Evolutionary conservation across 2,113 vertebrate species (phyloP).

Genomic region (Marmota flaviventris): DNA sequence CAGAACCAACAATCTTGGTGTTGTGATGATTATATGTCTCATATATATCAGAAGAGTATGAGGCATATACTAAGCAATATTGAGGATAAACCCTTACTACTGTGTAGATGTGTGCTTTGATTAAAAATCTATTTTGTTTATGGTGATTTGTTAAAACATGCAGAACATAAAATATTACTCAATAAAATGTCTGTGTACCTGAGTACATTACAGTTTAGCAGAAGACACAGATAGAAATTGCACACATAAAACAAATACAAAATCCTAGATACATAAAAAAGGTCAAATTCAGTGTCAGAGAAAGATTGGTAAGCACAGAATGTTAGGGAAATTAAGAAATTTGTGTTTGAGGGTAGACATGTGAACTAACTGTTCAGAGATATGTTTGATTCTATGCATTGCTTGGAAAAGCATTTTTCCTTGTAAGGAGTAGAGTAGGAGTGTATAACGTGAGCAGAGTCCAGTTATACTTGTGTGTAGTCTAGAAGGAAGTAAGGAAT

Average conservation of each 20-base stretch:
- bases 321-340: neutral
- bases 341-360: neutral
- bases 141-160: neutral
- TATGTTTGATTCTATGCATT: neutral
- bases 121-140: neutral
- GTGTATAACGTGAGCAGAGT: neutral
- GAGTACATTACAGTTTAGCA: neutral
- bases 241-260: neutral
- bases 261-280: neutral
- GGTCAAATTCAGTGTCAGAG: neutral
- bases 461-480: neutral
- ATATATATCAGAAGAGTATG: neutral
- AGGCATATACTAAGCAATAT: neutral
- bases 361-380: neutral
- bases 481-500: neutral
- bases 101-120: neutral
- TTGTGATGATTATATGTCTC: neutral
- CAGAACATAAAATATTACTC: neutral
- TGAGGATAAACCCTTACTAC: neutral
- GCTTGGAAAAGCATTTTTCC: neutral
- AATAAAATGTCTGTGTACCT: neutral
- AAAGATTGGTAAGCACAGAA: neutral
- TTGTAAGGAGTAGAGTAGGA: neutral
- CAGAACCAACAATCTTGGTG: neutral
- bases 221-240: neutral